A percentile compares a stretch with the other conserved stretches of the same genome.
Evolutionary conservation across 1,140 invertebrate species (phyloP).

Genomic region (Ladona fulva): DNA sequence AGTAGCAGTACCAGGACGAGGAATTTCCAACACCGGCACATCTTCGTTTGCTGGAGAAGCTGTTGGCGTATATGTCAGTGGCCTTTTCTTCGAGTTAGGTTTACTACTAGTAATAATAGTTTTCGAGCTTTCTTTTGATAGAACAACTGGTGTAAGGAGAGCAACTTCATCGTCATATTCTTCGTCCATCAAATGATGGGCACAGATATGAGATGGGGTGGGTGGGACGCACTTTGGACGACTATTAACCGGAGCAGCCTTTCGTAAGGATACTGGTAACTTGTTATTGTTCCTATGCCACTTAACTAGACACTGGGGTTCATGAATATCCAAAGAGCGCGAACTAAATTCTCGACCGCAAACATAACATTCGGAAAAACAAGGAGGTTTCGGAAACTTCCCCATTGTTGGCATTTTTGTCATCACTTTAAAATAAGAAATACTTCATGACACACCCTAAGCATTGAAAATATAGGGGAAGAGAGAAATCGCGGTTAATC

Average conservation of each 20-base stretch:
- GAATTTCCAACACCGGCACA: conserved; percentile 13
- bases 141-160: not conserved
- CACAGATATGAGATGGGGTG: conserved; percentile 49
- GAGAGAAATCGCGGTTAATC: too few species aligned
- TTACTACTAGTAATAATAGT: not conserved
- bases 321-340: conserved; percentile 62
- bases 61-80: not conserved
- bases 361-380: conserved; percentile 55
- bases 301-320: conserved; percentile 66
- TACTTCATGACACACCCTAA: too few species aligned
- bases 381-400: not conserved
- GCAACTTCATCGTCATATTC: not conserved
- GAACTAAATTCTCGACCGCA: conserved; percentile 65
- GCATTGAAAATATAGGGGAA: too few species aligned
- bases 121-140: not conserved
- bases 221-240: conserved; percentile 27
- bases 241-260: conserved; percentile 37
- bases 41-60: not conserved
- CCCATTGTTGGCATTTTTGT: not conserved
- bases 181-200: conserved; percentile 13
- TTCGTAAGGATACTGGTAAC: conserved; percentile 46
- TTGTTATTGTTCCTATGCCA: conserved; percentile 60
- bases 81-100: not conserved
- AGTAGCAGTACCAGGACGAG: conserved; percentile 46
- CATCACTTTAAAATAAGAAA: too few species aligned